Conservation (phyloP, 2,113 vertebrate genomes). For the Plotosus lineatus region DNA sequence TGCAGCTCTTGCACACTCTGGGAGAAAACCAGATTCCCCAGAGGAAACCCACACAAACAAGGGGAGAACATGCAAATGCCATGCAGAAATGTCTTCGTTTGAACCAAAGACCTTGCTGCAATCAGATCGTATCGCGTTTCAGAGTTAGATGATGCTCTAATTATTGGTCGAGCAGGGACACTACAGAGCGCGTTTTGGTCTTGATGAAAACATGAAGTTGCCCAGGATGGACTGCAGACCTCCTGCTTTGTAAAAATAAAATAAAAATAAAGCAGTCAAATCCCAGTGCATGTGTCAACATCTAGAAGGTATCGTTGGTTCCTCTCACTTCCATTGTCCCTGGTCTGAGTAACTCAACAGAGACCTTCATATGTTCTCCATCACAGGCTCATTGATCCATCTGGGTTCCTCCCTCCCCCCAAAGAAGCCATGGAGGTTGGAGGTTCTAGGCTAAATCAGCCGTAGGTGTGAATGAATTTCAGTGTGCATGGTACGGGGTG, state of each 20-base stretch:
- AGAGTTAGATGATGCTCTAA: background rate
- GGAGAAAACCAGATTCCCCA: too few relatives aligned
- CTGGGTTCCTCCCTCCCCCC: background rate
- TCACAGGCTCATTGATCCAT: too few relatives aligned
- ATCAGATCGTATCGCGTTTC: background rate
- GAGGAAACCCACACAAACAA: too few relatives aligned
- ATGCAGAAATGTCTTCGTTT: too few relatives aligned
- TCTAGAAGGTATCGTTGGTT: rapidly evolving
- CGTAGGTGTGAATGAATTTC: background rate
- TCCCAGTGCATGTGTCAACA: background rate
- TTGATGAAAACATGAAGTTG: background rate
- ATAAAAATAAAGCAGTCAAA: background rate
- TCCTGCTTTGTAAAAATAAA: too few relatives aligned
- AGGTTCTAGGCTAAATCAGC: background rate
- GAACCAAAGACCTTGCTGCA: background rate
- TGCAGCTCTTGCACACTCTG: too few relatives aligned
- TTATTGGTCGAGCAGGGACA: background rate
- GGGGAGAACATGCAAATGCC: too few relatives aligned
- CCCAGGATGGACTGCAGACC: background rate
- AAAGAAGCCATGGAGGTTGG: background rate
- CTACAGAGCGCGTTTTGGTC: too few relatives aligned
- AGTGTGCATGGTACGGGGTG: background rate
- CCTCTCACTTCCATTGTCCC: background rate
- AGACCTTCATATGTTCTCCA: background rate
- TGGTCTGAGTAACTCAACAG: background rate